Percentiles rank a stretch among this genome's conserved stretches.
Conservation (phyloP, 2,113 vertebrate genomes). For the Spea multiplicata region DNA sequence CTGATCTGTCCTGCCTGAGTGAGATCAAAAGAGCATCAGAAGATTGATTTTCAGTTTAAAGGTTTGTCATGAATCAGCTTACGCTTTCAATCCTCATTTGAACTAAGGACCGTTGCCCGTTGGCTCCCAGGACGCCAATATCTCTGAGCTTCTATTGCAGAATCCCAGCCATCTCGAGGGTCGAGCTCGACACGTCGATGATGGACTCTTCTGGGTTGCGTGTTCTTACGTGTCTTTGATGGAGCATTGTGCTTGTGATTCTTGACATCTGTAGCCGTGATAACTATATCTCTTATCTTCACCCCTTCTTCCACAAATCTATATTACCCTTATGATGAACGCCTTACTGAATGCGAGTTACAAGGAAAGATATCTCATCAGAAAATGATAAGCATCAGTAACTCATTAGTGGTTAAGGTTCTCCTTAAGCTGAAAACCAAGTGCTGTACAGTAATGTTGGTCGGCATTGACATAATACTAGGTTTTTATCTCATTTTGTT, state of each 20-base stretch:
- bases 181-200: not conserved
- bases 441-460: too few species aligned
- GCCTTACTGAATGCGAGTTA: not conserved
- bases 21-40: conserved; percentile 29
- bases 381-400: too few species aligned
- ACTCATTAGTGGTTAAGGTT: too few species aligned
- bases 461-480: too few species aligned
- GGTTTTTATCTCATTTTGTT: too few species aligned
- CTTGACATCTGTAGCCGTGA: conserved; percentile 8
- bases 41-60: conserved; percentile 47
- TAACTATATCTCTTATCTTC: conserved; percentile 17
- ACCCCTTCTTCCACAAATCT: not conserved
- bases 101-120: conserved; percentile 20
- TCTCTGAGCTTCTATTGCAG: conserved; percentile 19
- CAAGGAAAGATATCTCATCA: not conserved
- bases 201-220: fast-evolving
- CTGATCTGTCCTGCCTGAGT: conserved; percentile 39
- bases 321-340: not conserved
- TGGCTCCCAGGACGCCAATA: not conserved
- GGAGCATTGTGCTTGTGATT: not conserved
- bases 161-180: conserved; percentile 10
- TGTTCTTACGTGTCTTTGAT: fast-evolving
- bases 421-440: too few species aligned
- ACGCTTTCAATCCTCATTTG: conserved; percentile 43
- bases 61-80: conserved; percentile 46